A percentile compares a stretch with the other conserved stretches of the same genome.
These are phyloP conservation scores for Leiothrix lutea DNA, from an alignment of 2,113 vertebrate genomes.

Conservation along the genomic window DNA sequence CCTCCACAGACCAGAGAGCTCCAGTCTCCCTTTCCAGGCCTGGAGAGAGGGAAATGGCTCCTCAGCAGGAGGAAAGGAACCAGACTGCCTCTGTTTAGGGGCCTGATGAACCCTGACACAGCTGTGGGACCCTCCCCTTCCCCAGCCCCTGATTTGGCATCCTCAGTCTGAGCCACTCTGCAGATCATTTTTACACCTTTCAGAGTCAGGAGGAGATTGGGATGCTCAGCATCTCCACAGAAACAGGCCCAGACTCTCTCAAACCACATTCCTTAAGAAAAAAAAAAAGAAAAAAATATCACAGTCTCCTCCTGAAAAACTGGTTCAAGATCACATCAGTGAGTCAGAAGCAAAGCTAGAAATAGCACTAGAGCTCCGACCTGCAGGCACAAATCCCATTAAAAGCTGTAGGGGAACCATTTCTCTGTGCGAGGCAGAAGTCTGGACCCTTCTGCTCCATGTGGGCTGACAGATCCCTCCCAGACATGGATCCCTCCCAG, in stretches of 20 bases:
- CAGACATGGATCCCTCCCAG: rapidly evolving
- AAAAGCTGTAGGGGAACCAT: slow-evolving; percentile 23
- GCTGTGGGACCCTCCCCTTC: neutral
- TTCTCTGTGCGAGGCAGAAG: neutral
- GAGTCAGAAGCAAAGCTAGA: slow-evolving; percentile 62
- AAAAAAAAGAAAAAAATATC: neutral
- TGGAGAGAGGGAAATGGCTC: neutral
- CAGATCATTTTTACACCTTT: neutral
- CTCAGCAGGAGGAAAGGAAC: neutral
- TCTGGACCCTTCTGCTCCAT: neutral
- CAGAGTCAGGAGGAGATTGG: neutral
- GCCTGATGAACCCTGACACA: rapidly evolving
- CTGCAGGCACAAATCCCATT: slow-evolving; percentile 59
- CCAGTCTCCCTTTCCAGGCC: neutral
- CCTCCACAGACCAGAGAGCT: neutral
- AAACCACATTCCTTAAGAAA: neutral
- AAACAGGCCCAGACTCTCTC: neutral
- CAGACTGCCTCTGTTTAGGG: neutral
- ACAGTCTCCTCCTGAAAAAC: slow-evolving; percentile 55
- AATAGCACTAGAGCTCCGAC: slow-evolving; percentile 61
- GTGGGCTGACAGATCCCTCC: rapidly evolving
- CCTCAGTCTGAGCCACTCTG: neutral
- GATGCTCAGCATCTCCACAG: neutral
- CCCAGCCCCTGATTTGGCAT: neutral
- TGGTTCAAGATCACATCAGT: slow-evolving; percentile 64